A percentile compares a stretch with the other conserved stretches of the same genome.
Evolutionary conservation across 2,113 vertebrate species (phyloP).

Genomic region (Macaca fascicularis): T2T-MFA8v1.1 NC_088376.1:177004001-177004500

Average conservation of each 20-base stretch:
- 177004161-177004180: neutral
- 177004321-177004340: neutral
- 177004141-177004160: neutral
- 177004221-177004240: neutral
- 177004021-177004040: neutral
- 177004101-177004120: neutral
- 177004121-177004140: neutral
- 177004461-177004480: neutral
- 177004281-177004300: neutral
- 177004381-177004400: neutral
- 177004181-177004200: neutral
- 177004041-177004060: neutral
- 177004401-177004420: neutral
- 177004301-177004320: neutral
- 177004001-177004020: neutral
- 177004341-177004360: neutral
- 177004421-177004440: neutral
- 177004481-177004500: neutral
- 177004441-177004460: neutral
- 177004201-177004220: neutral
- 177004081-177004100: neutral
- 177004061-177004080: neutral
- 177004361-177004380: neutral
- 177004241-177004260: neutral
- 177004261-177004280: neutral